phyloP scores from a whole-genome alignment of 2,113 vertebrate genomes.

The Saguinus imperator region DNA sequence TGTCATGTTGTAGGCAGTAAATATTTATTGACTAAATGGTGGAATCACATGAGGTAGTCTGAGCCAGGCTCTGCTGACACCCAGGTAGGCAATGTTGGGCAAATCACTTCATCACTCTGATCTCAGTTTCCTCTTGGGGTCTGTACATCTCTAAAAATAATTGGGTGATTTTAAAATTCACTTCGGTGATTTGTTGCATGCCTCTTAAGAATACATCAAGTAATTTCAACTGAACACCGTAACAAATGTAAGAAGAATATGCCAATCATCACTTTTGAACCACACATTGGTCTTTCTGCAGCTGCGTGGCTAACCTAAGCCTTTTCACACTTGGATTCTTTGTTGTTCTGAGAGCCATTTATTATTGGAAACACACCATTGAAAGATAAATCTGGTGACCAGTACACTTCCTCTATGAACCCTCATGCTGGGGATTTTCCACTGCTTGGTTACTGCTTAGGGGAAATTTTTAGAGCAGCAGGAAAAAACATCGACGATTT shows the following conservation, averaged over 20 bases:
- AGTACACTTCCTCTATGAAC: conserved; percentile 74
- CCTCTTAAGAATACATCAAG: neutral
- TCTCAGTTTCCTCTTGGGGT: neutral
- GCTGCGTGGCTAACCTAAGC: neutral
- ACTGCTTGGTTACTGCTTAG: conserved; percentile 80
- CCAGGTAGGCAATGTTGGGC: neutral
- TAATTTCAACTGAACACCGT: neutral
- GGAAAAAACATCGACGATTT: conserved; percentile 76
- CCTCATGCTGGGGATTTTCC: conserved; percentile 86
- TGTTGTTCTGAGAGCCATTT: conserved; percentile 35
- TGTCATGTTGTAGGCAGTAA: neutral
- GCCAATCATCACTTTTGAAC: neutral
- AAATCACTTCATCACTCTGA: neutral
- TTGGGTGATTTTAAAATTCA: conserved; percentile 25
- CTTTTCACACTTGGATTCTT: conserved; percentile 45
- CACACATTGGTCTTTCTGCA: neutral
- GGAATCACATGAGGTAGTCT: neutral
- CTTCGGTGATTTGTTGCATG: neutral
- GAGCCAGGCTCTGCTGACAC: neutral
- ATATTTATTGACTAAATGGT: neutral
- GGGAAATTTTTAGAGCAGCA: conserved; percentile 84
- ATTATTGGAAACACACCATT: conserved; percentile 48
- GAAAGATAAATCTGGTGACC: conserved; percentile 60
- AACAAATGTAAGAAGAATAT: neutral
- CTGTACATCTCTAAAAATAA: neutral